Evolutionary conservation across 2,113 vertebrate species (phyloP).

Genomic region (Phalacrocorax aristotelis): DNA sequence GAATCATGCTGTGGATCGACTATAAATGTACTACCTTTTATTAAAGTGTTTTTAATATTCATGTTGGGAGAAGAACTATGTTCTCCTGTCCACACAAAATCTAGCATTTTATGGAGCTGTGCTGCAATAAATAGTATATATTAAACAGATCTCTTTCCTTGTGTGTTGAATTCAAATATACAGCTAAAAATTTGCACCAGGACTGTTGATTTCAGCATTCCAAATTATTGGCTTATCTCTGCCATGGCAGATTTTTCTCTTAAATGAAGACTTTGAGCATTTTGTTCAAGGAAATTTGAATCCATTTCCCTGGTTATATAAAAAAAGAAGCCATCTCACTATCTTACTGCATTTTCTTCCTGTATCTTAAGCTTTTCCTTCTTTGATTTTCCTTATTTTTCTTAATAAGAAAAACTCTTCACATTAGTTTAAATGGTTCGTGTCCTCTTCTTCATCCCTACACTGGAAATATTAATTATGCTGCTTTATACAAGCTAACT

Average conservation of each 20-base stretch:
- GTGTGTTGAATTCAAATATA: not conserved
- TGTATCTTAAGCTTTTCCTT: not conserved
- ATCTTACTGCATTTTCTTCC: not conserved
- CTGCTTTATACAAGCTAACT: not conserved
- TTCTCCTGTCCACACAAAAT: not conserved
- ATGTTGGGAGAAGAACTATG: not conserved
- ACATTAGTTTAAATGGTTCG: not conserved
- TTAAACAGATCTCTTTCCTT: not conserved
- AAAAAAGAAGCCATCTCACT: accelerated
- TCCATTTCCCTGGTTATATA: not conserved
- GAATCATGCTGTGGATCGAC: not conserved
- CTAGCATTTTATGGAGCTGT: not conserved
- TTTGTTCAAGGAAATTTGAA: not conserved
- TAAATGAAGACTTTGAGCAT: not conserved
- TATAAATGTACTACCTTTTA: not conserved
- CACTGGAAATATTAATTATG: not conserved
- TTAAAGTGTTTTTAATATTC: not conserved
- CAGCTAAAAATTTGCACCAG: not conserved
- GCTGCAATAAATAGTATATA: not conserved
- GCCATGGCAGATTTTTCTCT: not conserved
- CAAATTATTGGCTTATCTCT: not conserved
- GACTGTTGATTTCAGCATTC: not conserved
- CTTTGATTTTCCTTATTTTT: not conserved
- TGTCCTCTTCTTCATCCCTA: not conserved
- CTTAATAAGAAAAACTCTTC: not conserved